phyloP scores from a whole-genome alignment of 1,140 invertebrate species.

The Planococcus citri region DNA sequence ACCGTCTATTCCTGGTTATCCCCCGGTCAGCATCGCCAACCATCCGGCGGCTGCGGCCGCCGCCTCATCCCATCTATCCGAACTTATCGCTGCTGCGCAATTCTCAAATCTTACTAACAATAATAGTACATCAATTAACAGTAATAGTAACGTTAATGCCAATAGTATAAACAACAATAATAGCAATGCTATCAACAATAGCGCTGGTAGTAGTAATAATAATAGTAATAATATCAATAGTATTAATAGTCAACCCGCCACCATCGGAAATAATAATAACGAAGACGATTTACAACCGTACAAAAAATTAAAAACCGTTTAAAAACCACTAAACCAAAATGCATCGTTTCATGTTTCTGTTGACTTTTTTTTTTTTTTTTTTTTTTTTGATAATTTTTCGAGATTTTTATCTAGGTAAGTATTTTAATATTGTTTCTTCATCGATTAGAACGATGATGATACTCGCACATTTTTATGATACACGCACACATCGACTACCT shows the following conservation, averaged over 20 bases:
- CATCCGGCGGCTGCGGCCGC: too few relatives aligned
- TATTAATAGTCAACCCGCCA: slow-evolving; percentile 6
- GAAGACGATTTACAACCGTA: slow-evolving; percentile 4
- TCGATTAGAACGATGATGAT: too few relatives aligned
- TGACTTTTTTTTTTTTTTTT: background rate
- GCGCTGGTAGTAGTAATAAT: slow-evolving; percentile 5
- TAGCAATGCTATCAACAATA: slow-evolving; percentile 5
- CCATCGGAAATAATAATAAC: slow-evolving; percentile 3
- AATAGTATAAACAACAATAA: background rate
- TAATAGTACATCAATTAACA: background rate
- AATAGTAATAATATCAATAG: slow-evolving; percentile 8
- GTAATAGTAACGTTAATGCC: background rate
- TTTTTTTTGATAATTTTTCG: background rate
- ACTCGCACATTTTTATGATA: too few relatives aligned
- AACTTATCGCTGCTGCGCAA: slow-evolving; percentile 11
- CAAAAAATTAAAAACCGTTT: slow-evolving; percentile 13
- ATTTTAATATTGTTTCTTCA: too few relatives aligned
- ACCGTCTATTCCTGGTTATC: background rate
- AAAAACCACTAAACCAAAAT: too few relatives aligned
- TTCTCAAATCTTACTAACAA: slow-evolving; percentile 17
- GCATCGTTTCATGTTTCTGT: background rate
- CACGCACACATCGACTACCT: too few relatives aligned
- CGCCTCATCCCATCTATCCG: slow-evolving; percentile 11
- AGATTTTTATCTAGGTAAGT: too few relatives aligned
- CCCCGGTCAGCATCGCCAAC: background rate